Evolutionary conservation across 2,113 vertebrate species (phyloP).

Genomic region (Ophthalmolycus amberensis): DNA sequence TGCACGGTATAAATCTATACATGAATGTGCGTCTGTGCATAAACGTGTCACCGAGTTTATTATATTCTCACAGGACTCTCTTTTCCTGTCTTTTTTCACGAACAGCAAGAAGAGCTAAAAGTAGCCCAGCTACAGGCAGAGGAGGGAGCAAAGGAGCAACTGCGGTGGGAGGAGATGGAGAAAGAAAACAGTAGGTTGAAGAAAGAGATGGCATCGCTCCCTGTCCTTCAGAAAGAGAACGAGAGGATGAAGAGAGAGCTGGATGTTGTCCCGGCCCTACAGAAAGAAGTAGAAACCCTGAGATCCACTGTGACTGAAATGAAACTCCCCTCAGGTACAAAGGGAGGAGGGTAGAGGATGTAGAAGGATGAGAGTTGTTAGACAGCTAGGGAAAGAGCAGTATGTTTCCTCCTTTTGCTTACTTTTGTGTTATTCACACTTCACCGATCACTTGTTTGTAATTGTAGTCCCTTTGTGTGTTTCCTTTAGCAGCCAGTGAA

Average conservation of each 20-base stretch:
- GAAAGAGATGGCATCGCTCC: constrained; percentile 75
- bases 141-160: constrained; percentile 70
- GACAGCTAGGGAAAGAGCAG: constrained; percentile 1
- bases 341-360: constrained; percentile 16
- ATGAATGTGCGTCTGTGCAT: constrained; percentile 5
- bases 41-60: constrained; percentile 24
- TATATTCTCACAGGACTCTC: constrained; percentile 41
- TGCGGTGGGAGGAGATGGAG: constrained; percentile 72
- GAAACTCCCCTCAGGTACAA: constrained; percentile 63
- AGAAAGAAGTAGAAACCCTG: constrained; percentile 84
- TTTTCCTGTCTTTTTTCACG: constrained; percentile 14
- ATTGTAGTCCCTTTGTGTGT: constrained; percentile 21
- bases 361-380: constrained; percentile 32
- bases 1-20: background rate
- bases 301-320: constrained; percentile 76
- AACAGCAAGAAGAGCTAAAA: constrained; percentile 71
- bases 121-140: constrained; percentile 65
- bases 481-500: constrained; percentile 50
- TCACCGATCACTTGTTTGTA: background rate
- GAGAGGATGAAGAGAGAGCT: constrained; percentile 80
- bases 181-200: constrained; percentile 81
- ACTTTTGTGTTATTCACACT: background rate
- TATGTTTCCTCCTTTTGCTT: background rate
- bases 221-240: constrained; percentile 80
- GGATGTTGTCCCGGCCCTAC: constrained; percentile 77